Base-by-base conservation (phyloP, 2,888 invertebrate genomes). In the Macrosoma leucophasiata region DNA sequence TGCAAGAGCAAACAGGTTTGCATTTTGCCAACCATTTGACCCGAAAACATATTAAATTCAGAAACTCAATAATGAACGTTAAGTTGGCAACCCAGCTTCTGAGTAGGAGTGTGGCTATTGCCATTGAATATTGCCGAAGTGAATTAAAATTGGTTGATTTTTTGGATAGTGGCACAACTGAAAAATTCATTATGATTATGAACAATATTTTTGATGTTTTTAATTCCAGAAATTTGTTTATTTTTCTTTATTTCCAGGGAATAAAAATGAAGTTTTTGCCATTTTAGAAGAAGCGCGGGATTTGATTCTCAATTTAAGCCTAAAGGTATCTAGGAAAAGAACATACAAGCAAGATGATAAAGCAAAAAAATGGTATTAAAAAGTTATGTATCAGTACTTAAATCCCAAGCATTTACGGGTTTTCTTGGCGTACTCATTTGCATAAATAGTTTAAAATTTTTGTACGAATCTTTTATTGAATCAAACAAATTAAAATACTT, bases 401-500 rank as follows among this genome's bases (percentile, higher is more conserved):
- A 11, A 10, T n/a, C n/a, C 13, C 14, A 25, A 25, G 11, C 10
- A 13, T 25, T 24, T n/a, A 27, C 40, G 5, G 47, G 46, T 6
- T 46, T 47, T 22, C 9, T 15, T 18, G 46, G 47, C 4, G 4
- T 47, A 5, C 8, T 51, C 0, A 25, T 41, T 5, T 43, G 43
- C 17, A 47, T 43, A 1, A 24, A 43, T 12, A 39, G 43, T 9
- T 6, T 43, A 4, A 43, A 43, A 25, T 15, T 22, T 10, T 23
- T 48, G n/a, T 43, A 33, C 23, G 14, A 13, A 14, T 28, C 24
- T 8, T 13, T 41, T 9, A 26, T 44, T 8, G 36, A 33, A 7
- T 32, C 30, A 24, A 29, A 29, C 23, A 14, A 34, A 26, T 6
- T 44, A 8, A 7, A n/a, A 1, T 46, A 39, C 20, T 19, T 44